Conservation (phyloP, 1,140 invertebrate genomes). For the Caenorhabditis remanei region DNA sequence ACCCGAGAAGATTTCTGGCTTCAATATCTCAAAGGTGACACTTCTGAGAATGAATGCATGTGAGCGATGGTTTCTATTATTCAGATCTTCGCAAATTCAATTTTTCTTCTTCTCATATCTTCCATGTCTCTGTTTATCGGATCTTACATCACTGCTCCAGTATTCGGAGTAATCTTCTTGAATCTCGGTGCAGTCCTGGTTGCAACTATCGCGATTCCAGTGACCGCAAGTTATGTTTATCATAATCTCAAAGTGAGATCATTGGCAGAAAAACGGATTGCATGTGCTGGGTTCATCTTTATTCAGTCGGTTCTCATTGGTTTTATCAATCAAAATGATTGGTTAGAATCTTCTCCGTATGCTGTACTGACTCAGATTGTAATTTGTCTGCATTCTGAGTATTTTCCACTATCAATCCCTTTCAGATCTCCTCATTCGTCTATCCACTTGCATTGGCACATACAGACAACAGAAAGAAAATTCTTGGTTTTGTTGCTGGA, state of each 20-base stretch:
- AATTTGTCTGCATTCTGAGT: neutral
- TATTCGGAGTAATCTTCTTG: neutral
- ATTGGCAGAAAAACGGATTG: conserved; percentile 28
- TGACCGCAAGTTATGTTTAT: neutral
- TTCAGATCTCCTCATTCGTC: conserved; percentile 11
- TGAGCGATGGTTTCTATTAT: neutral
- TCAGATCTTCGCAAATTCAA: conserved; percentile 19
- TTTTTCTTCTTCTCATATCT: neutral
- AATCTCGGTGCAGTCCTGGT: conserved; percentile 6
- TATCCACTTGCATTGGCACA: conserved; percentile 3
- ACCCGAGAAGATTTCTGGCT: neutral
- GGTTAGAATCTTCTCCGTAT: neutral
- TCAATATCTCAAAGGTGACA: conserved; percentile 33
- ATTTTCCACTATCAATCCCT: neutral
- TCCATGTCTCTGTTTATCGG: neutral
- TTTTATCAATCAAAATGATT: conserved; percentile 14
- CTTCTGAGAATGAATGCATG: no score
- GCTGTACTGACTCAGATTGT: conserved; percentile 5
- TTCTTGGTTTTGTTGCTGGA: conserved; percentile 9
- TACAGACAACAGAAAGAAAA: neutral
- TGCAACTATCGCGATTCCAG: neutral
- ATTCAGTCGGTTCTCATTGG: conserved; percentile 17
- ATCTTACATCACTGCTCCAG: conserved; percentile 20
- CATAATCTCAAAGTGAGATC: neutral
- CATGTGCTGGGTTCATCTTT: neutral